A percentile compares a stretch with the other conserved stretches of the same genome.
phyloP scores from a whole-genome alignment of 2,797 vertebrate species.

The Hemitrygon akajei region DNA sequence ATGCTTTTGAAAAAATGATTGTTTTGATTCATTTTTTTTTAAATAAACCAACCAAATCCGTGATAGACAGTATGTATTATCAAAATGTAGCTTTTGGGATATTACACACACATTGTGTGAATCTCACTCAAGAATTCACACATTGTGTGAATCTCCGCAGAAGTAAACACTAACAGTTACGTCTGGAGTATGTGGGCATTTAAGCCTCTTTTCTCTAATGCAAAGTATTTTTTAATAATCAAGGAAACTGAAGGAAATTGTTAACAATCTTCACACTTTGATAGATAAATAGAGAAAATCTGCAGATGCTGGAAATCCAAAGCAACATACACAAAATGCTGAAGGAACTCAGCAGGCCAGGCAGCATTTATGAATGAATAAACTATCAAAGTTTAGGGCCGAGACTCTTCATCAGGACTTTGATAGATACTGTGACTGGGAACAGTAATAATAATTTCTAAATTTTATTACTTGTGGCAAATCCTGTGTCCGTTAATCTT shows the following conservation, averaged over 20 bases:
- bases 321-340: too few relatives aligned
- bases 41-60: neutral
- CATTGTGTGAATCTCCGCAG: neutral
- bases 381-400: too few relatives aligned
- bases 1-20: constrained; percentile 1
- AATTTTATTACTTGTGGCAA: neutral
- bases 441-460: neutral
- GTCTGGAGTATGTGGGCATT: neutral
- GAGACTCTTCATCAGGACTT: too few relatives aligned
- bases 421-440: neutral
- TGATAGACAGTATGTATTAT: neutral
- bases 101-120: neutral
- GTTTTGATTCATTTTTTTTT: neutral
- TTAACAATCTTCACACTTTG: neutral
- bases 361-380: too few relatives aligned
- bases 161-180: neutral
- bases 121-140: neutral
- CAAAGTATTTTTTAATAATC: neutral
- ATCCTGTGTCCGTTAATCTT: neutral
- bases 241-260: neutral
- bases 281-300: neutral
- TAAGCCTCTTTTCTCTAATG: neutral
- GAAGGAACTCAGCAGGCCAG: too few relatives aligned
- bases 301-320: too few relatives aligned
- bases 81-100: neutral